Evolutionary conservation across 1,140 invertebrate species (phyloP), one percentile per base, ranked within the genome.

Genomic region (Hermatobates lingyangjiaoensis): DNA sequence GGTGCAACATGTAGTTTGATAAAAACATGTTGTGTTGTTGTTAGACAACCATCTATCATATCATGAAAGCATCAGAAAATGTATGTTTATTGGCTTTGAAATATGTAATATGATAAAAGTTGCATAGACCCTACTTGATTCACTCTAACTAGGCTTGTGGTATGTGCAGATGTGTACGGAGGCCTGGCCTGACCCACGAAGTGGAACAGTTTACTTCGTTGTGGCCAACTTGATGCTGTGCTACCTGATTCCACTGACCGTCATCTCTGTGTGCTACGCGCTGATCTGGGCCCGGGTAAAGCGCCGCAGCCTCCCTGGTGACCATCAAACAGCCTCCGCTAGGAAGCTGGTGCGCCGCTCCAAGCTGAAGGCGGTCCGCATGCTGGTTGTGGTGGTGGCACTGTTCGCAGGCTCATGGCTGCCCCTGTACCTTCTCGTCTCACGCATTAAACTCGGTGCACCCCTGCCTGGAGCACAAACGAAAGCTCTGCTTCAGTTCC

Each of bases 401-500:
- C 63, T 76, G 1, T 81, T 81, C 62, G 71, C 74, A 2, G 60
- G 76, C 2, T 77, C 74, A 12, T 81, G 79, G 79, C 61, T 77
- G 23, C 79, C 79, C 2, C 65, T 81, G 1, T 81, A 81, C 62
- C 65, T 62, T 12, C 63, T 74, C 27, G 68, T 71, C 52, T 63
- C 63, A 25, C 56, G 68, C 7, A 58, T 72, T 18, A 72, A 73
- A 56, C 64, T 74, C 26, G 52, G 64, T 10, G 56, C 59, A 7
- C 40, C 54, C 0, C 20, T 58, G 14, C 3, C 49, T 61, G 2
- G 56, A 56, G 4, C 39, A 52, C 10, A 53, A 55, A 2, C 25
- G 45, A 23, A 63, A 66, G 21, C 59, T 67, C 20, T 54, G 62
- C 10, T 45, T 73, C 4, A 61, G 72, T 10, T 58, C 1, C 60